phyloP scores from a whole-genome alignment of 2,113 vertebrate species.

The Embiotoca jacksoni region DNA sequence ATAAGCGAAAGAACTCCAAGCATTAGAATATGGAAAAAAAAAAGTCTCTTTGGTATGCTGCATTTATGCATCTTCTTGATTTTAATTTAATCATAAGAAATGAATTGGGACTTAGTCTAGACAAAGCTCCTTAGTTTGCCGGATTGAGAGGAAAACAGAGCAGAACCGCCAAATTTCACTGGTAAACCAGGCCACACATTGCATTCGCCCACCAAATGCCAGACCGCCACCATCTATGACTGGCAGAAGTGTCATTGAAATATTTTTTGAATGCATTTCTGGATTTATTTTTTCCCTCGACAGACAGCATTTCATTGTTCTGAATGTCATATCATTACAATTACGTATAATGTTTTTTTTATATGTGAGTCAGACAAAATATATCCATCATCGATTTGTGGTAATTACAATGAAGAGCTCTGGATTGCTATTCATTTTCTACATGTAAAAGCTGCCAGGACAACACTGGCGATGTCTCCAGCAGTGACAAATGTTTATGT shows the following conservation, averaged over 20 bases:
- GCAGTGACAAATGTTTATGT: conserved; percentile 59
- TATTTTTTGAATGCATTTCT: not conserved
- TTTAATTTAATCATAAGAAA: not conserved
- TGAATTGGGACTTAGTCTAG: not conserved
- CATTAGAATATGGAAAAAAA: not conserved
- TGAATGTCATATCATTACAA: conserved; percentile 7
- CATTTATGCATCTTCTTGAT: conserved; percentile 5
- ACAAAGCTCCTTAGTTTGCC: conserved; percentile 2
- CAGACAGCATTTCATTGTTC: not conserved
- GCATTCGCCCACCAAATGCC: not conserved
- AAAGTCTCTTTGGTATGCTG: not conserved
- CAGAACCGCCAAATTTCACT: not conserved
- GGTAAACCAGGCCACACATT: not conserved
- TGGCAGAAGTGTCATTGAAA: not conserved
- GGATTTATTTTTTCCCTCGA: not conserved
- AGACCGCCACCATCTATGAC: not conserved
- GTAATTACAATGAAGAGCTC: conserved; percentile 45
- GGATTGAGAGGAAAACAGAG: not conserved
- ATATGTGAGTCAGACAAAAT: conserved; percentile 26
- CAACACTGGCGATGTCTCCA: conserved; percentile 38
- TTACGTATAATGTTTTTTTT: not conserved
- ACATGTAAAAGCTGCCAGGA: conserved; percentile 38
- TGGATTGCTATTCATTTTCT: conserved; percentile 28
- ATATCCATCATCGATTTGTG: conserved; percentile 5
- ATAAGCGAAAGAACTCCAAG: too few relatives aligned